phyloP scores from a whole-genome alignment of 2,888 invertebrate genomes.

The Chironomus tentans region DNA sequence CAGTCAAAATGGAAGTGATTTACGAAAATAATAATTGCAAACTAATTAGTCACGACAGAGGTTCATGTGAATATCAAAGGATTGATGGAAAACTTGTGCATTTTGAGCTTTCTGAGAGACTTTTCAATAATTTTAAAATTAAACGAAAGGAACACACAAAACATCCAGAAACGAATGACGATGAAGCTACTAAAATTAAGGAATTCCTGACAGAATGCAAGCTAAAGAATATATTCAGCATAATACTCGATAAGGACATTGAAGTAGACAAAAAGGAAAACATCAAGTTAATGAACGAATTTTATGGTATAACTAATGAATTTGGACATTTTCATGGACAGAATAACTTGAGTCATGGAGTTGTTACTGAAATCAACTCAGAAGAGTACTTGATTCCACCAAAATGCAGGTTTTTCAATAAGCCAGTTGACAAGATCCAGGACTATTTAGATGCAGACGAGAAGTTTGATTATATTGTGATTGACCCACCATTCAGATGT shows the following conservation, averaged over 20 bases:
- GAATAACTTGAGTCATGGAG: slow-evolving; percentile 46
- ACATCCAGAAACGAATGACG: background rate
- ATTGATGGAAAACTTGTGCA: background rate
- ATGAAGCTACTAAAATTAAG: background rate
- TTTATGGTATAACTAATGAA: background rate
- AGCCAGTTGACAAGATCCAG: slow-evolving; percentile 52
- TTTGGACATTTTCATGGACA: slow-evolving; percentile 45
- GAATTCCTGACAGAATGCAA: background rate
- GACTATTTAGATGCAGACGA: slow-evolving; percentile 43
- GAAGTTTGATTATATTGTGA: slow-evolving; percentile 68
- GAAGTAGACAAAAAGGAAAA: background rate
- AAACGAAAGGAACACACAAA: background rate
- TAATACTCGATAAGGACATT: background rate
- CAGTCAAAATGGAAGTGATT: background rate
- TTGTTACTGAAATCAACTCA: slow-evolving; percentile 44
- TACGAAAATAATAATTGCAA: background rate
- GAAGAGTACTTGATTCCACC: slow-evolving; percentile 56
- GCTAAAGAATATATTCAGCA: background rate
- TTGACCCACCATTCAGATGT: slow-evolving; percentile 97
- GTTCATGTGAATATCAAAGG: background rate
- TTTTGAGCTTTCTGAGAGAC: background rate
- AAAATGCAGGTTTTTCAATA: slow-evolving; percentile 56
- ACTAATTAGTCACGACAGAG: background rate
- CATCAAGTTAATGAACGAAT: slow-evolving; percentile 2
- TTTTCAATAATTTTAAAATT: slow-evolving; percentile 1